Evolutionary conservation across 2,113 vertebrate genomes (phyloP).

Genomic region (Neolamprologus tretocephalus): DNA sequence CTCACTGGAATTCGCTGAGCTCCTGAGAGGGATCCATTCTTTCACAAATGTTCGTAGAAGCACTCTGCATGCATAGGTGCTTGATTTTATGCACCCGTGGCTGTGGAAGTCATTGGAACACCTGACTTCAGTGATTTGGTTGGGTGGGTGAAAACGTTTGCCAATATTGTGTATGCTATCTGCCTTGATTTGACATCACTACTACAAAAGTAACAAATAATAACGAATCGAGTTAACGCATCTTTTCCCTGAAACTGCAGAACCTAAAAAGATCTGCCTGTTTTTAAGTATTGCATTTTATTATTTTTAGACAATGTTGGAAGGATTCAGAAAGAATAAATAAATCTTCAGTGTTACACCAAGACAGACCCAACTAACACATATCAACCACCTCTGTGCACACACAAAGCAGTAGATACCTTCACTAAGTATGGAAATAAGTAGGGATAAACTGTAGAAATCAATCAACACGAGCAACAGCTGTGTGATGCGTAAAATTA

Average conservation of each 20-base stretch:
- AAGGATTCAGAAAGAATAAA: background rate
- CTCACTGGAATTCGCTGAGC: background rate
- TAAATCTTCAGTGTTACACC: background rate
- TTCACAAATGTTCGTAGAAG: background rate
- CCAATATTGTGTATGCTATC: background rate
- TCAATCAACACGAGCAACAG: background rate
- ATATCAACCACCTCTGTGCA: background rate
- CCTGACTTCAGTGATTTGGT: background rate
- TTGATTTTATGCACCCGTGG: background rate
- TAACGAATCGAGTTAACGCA: background rate
- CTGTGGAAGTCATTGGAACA: background rate
- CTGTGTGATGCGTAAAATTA: background rate
- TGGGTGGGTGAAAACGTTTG: background rate
- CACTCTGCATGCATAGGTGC: background rate
- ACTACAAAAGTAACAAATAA: background rate
- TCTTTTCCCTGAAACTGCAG: background rate
- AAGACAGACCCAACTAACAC: background rate
- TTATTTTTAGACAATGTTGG: background rate
- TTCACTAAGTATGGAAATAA: background rate
- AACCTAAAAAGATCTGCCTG: background rate
- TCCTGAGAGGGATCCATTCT: background rate
- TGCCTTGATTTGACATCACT: background rate
- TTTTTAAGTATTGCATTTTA: background rate
- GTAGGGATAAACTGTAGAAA: background rate
- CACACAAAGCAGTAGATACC: background rate